phyloP scores from a whole-genome alignment of 1,140 invertebrate species.

The Drosophila mauritiana region DNA sequence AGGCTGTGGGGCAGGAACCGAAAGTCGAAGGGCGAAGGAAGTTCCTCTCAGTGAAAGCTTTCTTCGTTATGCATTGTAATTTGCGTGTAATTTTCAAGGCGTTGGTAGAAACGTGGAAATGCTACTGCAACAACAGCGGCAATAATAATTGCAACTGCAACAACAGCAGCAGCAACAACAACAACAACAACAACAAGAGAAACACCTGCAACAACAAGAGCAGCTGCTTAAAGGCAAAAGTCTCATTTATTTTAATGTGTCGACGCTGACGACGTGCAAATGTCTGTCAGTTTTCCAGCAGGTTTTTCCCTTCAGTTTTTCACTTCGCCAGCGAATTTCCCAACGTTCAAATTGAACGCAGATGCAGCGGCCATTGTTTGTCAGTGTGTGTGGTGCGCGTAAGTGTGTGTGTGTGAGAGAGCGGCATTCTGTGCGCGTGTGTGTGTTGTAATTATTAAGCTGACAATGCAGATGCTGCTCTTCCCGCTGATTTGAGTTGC shows the following conservation, averaged over 20 bases:
- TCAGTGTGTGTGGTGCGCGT: conserved; percentile 5
- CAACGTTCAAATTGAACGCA: conserved; percentile 64
- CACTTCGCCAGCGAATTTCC: conserved; percentile 18
- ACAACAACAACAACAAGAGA: conserved; percentile 10
- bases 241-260: conserved; percentile 82
- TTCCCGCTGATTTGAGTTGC: conserved; percentile 14
- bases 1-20: conserved; percentile 1
- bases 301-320: conserved; percentile 52
- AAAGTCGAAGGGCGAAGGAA: conserved; percentile 29
- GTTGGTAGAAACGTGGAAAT: conserved; percentile 68
- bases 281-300: conserved; percentile 73
- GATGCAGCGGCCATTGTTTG: conserved; percentile 46
- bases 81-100: conserved; percentile 76
- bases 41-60: conserved; percentile 26
- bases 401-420: neutral
- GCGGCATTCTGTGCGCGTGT: conserved; percentile 8
- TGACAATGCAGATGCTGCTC: conserved; percentile 63
- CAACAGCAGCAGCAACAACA: conserved; percentile 14
- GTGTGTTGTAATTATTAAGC: conserved; percentile 72
- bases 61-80: conserved; percentile 76
- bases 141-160: conserved; percentile 37
- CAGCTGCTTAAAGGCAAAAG: conserved; percentile 72
- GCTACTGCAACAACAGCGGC: conserved; percentile 39
- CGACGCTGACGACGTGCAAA: conserved; percentile 79
- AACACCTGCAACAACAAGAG: conserved; percentile 17